Percentiles rank a stretch among this genome's conserved stretches.
Conservation (phyloP, 2,888 invertebrate genomes). For the Timema cristinae region DNA sequence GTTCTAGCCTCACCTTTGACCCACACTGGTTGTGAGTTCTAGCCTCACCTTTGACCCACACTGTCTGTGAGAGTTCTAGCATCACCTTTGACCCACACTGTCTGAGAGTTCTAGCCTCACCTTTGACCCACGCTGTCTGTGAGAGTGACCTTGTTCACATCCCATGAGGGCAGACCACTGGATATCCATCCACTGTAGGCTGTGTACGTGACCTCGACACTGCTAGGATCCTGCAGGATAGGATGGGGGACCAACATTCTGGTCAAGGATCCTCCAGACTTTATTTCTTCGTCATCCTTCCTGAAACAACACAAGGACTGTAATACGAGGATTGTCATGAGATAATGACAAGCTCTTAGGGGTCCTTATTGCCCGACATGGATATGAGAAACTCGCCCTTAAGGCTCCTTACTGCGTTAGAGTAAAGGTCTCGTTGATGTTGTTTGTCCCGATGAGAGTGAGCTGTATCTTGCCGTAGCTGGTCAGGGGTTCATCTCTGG, state of each 20-base stretch:
- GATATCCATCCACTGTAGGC: conserved; percentile 90
- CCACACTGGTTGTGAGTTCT: conserved; percentile 73
- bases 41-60: conserved; percentile 66
- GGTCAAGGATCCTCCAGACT: conserved; percentile 67
- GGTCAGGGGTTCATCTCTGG: conserved; percentile 56
- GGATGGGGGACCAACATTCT: conserved; percentile 88
- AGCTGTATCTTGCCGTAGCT: conserved; percentile 72
- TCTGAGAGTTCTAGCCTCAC: conserved; percentile 56
- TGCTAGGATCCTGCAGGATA: conserved; percentile 67
- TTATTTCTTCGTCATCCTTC: conserved; percentile 72
- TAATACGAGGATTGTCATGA: too few relatives aligned
- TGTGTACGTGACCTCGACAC: conserved; percentile 73
- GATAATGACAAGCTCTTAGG: too few relatives aligned
- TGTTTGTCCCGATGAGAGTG: conserved; percentile 73
- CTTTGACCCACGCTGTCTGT: conserved; percentile 81
- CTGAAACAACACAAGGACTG: conserved; percentile 45
- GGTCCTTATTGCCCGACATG: too few relatives aligned
- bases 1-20: conserved; percentile 61
- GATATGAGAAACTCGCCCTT: too few relatives aligned
- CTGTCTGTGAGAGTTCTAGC: conserved; percentile 67
- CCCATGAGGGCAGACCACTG: conserved; percentile 74
- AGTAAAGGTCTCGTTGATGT: conserved; percentile 82
- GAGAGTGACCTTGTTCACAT: conserved; percentile 75
- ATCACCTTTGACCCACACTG: conserved; percentile 74
- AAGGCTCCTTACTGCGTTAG: conserved; percentile 67